Base-by-base conservation (phyloP, 2,113 vertebrate genomes). In the Periophthalmodon schlosseri region DNA sequence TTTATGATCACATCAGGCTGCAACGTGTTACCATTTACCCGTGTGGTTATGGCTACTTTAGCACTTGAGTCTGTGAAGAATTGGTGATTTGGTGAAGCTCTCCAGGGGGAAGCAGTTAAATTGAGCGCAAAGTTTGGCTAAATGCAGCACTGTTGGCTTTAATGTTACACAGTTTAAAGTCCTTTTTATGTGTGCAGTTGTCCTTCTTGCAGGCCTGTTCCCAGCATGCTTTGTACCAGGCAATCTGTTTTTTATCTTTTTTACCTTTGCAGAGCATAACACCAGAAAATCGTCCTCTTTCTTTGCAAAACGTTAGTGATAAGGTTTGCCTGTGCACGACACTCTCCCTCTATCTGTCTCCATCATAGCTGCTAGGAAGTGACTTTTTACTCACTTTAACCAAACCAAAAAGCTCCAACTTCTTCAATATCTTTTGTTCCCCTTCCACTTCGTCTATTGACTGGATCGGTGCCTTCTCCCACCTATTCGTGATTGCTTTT, bases 171-270 rank as follows among this genome's bases (percentile, higher is more conserved):
- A 79, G 75, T 68, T 73, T 71, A 46, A 71, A 50, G 11, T 20
- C n/a, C 1, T 64, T 58, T 71, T 54, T 23, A 36, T 79, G 60
- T 63, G 54, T n/a, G 20, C 23, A 5, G 21, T 68, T 61, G 68
- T 72, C 60, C 49, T 81, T 73, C 77, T 79, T 85, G 63, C 0
- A 16, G 79, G 77, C 69, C 64, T 39, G 65, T 77, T 39, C 63
- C 5, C 24, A 63, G 39, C 54, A 73, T 44, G 23, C 52, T 34
- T 46, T 20, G 50, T 20, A 57, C 24, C 2, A 60, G 39, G 79
- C 86, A 85, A 69, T 79, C 83, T 87, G 81, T 79, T 72, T n/a
- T 77, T 39, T 78, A 20, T 68, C 68, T 60, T 81, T n/a, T 72
- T 74, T 74, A 73, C 46, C n/a, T 63, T 72, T 72, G 39, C 74